Conservation (phyloP, 2,888 invertebrate genomes). For the Prosopocoilus inquinatus region DNA sequence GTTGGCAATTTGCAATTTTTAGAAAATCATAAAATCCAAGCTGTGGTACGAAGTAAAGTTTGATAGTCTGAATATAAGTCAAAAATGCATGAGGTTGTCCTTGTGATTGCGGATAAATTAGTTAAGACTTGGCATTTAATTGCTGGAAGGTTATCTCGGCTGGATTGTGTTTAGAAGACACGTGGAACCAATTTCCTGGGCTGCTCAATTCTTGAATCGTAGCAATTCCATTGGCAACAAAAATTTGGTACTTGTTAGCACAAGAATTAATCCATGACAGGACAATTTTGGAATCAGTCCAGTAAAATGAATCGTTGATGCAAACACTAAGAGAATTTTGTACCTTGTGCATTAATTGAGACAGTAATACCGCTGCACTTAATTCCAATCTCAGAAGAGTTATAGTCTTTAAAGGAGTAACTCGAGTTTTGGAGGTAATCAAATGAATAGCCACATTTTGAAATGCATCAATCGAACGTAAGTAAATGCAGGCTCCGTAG, state of each 20-base stretch:
- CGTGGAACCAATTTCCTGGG: background rate
- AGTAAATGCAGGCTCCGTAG: constrained; percentile 3
- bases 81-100: no score
- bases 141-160: constrained; percentile 1
- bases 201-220: constrained; percentile 1
- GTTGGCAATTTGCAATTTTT: no score
- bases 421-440: background rate
- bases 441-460: background rate
- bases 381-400: background rate
- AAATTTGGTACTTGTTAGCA: constrained; percentile 3
- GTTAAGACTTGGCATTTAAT: background rate
- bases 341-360: background rate
- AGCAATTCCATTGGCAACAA: constrained; percentile 3
- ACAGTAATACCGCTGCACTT: background rate
- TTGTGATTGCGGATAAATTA: no score
- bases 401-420: background rate
- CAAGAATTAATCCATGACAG: background rate
- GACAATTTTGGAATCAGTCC: background rate
- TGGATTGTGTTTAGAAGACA: background rate
- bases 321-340: background rate
- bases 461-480: background rate
- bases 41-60: no score
- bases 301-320: background rate
- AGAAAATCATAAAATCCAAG: no score
- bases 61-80: no score